Percentiles rank a stretch among this genome's conserved stretches.
phyloP scores from a whole-genome alignment of 2,797 vertebrate species.

The Morus bassanus region DNA sequence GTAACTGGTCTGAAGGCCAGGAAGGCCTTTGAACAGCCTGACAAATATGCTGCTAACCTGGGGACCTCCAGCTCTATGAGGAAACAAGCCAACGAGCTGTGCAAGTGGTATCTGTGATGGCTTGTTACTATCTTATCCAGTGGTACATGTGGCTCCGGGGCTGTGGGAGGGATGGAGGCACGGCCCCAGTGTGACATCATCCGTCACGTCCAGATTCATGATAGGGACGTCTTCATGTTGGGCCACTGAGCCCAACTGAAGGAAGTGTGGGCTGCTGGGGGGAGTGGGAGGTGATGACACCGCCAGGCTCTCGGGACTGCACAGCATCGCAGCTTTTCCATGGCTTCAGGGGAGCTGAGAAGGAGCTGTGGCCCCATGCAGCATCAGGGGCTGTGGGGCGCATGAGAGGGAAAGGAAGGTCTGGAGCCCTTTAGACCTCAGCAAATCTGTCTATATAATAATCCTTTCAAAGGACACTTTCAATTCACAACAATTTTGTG shows the following conservation, averaged over 20 bases:
- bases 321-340: neutral
- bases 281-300: neutral
- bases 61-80: neutral
- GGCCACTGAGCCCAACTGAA: neutral
- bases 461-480: neutral
- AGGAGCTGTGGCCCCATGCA: neutral
- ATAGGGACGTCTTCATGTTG: neutral
- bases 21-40: neutral
- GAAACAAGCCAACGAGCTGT: neutral
- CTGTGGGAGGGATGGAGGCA: neutral
- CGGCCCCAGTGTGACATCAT: neutral
- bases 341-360: neutral
- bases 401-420: neutral
- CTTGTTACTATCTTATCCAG: neutral
- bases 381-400: neutral
- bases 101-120: neutral
- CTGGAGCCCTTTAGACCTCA: neutral
- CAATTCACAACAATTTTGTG: neutral
- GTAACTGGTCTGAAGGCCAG: neutral
- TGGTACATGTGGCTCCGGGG: neutral
- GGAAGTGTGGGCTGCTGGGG: neutral
- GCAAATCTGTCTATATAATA: neutral
- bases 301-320: accelerated
- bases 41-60: neutral
- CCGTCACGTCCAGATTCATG: accelerated